phyloP scores from a whole-genome alignment of 2,113 vertebrate species.

The Mohoua ochrocephala region DNA sequence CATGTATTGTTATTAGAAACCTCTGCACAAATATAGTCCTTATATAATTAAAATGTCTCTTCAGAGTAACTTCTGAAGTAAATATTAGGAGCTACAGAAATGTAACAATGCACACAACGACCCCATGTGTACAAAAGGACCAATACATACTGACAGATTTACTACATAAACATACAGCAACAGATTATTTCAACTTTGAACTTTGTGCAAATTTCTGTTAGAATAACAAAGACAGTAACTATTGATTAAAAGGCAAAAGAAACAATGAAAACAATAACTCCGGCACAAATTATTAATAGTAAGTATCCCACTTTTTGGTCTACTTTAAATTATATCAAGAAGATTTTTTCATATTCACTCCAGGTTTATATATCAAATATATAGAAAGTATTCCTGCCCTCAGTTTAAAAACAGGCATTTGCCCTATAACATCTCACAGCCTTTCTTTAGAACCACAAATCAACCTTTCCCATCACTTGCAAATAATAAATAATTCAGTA shows the following conservation, averaged over 20 bases:
- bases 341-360: not conserved
- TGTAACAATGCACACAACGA: not conserved
- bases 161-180: not conserved
- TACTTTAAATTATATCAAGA: not conserved
- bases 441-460: not conserved
- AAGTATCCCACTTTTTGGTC: not conserved
- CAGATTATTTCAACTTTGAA: not conserved
- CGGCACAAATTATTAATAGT: not conserved
- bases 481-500: slow-evolving; percentile 56
- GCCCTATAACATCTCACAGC: not conserved
- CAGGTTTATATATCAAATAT: not conserved
- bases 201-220: not conserved
- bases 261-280: not conserved
- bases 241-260: not conserved
- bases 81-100: not conserved
- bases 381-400: not conserved
- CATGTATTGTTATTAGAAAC: not conserved
- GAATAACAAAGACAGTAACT: not conserved
- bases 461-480: not conserved
- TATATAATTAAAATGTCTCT: not conserved
- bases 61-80: not conserved
- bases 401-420: not conserved
- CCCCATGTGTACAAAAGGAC: not conserved
- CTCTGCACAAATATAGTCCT: not conserved
- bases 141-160: not conserved